Evolutionary conservation across 2,113 vertebrate genomes (phyloP).

Genomic region (Leucosticte australis): DNA sequence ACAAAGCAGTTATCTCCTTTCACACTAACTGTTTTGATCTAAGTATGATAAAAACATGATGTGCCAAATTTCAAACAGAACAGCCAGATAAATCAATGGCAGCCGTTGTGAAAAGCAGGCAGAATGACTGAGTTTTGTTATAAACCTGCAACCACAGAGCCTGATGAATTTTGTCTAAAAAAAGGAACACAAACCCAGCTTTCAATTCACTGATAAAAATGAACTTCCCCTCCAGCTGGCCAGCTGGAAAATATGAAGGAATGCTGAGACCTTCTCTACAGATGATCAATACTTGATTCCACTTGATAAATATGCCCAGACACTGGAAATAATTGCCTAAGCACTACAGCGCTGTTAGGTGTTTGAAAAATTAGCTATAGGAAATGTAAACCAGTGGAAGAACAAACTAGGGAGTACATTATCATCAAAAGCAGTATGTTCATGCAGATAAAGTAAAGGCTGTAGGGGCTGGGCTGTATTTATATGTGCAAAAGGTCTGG

Average conservation of each 20-base stretch:
- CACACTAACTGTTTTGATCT: background rate
- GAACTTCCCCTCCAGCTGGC: background rate
- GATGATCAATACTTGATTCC: constrained; percentile 44
- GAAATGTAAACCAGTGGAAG: constrained; percentile 18
- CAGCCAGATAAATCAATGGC: background rate
- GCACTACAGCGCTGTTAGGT: background rate
- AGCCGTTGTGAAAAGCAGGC: background rate
- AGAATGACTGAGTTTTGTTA: background rate
- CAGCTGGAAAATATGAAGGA: background rate
- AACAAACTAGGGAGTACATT: constrained; percentile 20
- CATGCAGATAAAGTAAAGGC: background rate
- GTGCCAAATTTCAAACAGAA: background rate
- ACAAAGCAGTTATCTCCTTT: background rate
- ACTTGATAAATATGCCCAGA: constrained; percentile 42
- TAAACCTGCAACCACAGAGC: background rate
- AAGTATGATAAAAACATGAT: background rate
- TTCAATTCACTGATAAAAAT: background rate
- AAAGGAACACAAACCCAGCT: background rate
- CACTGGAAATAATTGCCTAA: constrained; percentile 48
- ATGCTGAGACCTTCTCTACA: constrained; percentile 1
- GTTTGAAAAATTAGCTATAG: background rate
- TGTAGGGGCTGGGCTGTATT: background rate
- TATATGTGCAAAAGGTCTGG: background rate
- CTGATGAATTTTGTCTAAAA: background rate
- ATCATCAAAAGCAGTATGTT: background rate